Percentiles rank a stretch among this genome's conserved stretches.
These are phyloP conservation scores for Zaprionus kolodkinae DNA, from an alignment of 1,140 invertebrate genomes.

Conservation along the genomic window DNA sequence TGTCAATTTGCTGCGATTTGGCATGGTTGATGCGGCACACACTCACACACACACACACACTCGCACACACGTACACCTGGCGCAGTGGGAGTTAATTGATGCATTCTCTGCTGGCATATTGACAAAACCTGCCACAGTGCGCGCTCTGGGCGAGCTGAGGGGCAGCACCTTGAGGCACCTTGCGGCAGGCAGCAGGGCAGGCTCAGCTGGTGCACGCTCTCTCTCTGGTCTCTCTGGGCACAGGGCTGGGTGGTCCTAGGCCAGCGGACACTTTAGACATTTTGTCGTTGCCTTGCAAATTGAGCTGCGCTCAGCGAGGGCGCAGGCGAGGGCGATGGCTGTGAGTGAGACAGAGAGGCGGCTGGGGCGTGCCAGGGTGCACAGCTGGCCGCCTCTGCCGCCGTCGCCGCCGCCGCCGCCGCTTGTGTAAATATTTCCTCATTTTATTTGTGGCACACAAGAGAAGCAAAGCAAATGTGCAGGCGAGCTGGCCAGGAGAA, in stretches of 20 bases:
- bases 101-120: slow-evolving; percentile 21
- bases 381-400: slow-evolving; percentile 55
- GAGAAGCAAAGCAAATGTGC: slow-evolving; percentile 54
- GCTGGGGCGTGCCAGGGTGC: slow-evolving; percentile 64
- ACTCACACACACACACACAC: background rate
- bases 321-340: background rate
- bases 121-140: slow-evolving; percentile 24
- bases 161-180: slow-evolving; percentile 4
- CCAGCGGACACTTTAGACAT: slow-evolving; percentile 62
- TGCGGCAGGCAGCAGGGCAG: background rate
- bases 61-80: slow-evolving; percentile 31
- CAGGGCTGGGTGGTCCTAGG: slow-evolving; percentile 71
- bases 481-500: slow-evolving; percentile 36
- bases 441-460: slow-evolving; percentile 75
- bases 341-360: slow-evolving; percentile 53
- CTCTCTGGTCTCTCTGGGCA: background rate
- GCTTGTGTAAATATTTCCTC: slow-evolving; percentile 79
- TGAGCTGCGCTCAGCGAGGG: slow-evolving; percentile 29
- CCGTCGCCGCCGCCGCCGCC: slow-evolving; percentile 37
- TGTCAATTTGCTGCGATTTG: slow-evolving; percentile 50
- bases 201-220: background rate
- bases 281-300: slow-evolving; percentile 72
- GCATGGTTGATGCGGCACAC: slow-evolving; percentile 6
- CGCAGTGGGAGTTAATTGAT: slow-evolving; percentile 76
- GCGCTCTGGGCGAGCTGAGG: background rate